Evolutionary conservation across 2,797 vertebrate genomes (phyloP), one percentile per base, ranked within the genome.

Genomic region (Orientallactaga sibirica): DNA sequence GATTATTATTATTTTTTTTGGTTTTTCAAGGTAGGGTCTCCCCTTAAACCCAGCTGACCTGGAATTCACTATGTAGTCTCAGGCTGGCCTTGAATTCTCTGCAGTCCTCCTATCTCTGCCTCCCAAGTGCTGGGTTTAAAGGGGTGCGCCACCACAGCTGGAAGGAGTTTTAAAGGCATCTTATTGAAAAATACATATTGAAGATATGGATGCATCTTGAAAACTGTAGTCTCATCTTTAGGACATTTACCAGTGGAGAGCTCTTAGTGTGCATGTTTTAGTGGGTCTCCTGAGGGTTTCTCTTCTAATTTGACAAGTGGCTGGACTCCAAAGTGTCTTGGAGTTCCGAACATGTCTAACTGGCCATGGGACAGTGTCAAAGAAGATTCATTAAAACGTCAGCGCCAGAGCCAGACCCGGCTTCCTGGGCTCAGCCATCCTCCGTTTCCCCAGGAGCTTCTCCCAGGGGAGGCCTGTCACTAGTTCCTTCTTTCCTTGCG

Each of bases 281-380:
- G 99, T 99, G 97, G 99, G 99, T 18, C 98, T 97, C 99, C 99
- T 99, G 96, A 99, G 99, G 0, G 99, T 99, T 97, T 99, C 99
- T 73, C 99, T 98, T 82, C 99, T 98, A 41, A 99, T 99, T 97
- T 99, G 99, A 97, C 99, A 99, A 97, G 99, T 99, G 7, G 99
- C 99, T 94, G 99, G 96, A 33, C 99, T 91, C 66, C 61, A 70
- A 37, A 25, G 27, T 24, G 6, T 92, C 25, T 81, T 62, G 33
- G 58, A 67, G 20, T 86, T 86, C n/a, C 41, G 29, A 74, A 29
- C 75, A 22, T 33, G 7, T 0, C 66, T 76, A 61, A 48, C 27
- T 75, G 62, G 41, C 71, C 6, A 52, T 52, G 68, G 73, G 83
- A 55, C n/a, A 81, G 58, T 10, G 9, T 71, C 41, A 68, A 62